Conservation (phyloP, 2,113 vertebrate species). For the Danionella cerebrum region DNA sequence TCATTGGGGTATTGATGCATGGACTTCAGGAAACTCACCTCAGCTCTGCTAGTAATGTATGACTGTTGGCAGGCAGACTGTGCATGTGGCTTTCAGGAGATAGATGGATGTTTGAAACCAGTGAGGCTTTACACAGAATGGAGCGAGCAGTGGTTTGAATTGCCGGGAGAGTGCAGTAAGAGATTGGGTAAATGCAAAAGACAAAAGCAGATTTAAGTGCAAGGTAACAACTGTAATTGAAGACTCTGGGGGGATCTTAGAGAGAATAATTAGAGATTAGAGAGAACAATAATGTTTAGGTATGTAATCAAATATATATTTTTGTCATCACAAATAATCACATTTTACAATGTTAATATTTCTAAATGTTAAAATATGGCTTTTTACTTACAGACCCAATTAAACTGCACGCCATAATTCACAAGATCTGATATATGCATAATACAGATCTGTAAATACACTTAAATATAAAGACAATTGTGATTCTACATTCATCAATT, state of each 20-base stretch:
- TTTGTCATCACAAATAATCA: too few species aligned
- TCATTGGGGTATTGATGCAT: slow-evolving; percentile 22
- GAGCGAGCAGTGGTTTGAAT: background rate
- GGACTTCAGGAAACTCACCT: slow-evolving; percentile 17
- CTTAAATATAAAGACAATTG: too few species aligned
- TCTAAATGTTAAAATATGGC: too few species aligned
- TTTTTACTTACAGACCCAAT: too few species aligned
- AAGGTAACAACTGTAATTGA: background rate
- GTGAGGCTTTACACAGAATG: background rate
- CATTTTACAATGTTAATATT: too few species aligned
- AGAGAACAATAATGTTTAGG: too few species aligned
- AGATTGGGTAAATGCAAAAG: background rate
- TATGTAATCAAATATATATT: too few species aligned
- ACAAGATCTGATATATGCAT: too few species aligned
- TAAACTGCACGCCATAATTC: too few species aligned
- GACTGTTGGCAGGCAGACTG: slow-evolving; percentile 11
- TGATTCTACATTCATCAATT: too few species aligned
- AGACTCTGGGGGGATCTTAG: background rate
- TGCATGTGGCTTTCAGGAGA: background rate
- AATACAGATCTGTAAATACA: too few species aligned
- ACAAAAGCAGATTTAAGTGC: background rate
- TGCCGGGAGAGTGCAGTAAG: background rate
- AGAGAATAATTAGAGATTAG: too few species aligned
- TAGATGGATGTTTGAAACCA: slow-evolving; percentile 26
- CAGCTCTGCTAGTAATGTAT: slow-evolving; percentile 14